Evolutionary conservation across 2,797 vertebrate genomes (phyloP).

Genomic region (Carcharodon carcharias): DNA sequence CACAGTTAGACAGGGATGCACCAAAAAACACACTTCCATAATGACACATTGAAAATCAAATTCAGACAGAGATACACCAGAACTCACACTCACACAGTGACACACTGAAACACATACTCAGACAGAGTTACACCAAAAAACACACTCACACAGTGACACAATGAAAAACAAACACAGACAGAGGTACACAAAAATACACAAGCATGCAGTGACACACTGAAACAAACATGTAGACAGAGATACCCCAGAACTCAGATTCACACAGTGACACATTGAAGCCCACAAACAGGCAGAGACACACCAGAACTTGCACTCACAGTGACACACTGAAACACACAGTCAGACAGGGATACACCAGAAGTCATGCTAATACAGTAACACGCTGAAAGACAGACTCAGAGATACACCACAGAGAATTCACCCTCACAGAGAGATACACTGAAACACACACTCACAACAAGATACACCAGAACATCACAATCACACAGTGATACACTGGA

Average conservation of each 20-base stretch:
- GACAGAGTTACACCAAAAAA: neutral
- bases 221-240: neutral
- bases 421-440: neutral
- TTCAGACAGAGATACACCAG: too few species aligned
- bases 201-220: neutral
- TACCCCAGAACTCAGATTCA: neutral
- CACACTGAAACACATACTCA: too few species aligned
- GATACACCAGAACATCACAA: too few species aligned
- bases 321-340: too few species aligned
- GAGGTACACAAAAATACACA: neutral
- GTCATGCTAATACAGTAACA: neutral
- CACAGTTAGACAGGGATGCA: neutral
- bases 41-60: neutral
- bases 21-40: neutral
- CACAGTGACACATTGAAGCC: conserved; percentile 7
- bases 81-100: too few species aligned
- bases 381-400: neutral
- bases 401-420: neutral
- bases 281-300: neutral
- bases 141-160: neutral
- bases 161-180: too few species aligned
- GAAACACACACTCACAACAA: neutral
- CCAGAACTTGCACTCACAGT: neutral
- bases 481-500: too few species aligned
- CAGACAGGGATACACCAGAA: neutral